phyloP scores from a whole-genome alignment of 1,140 invertebrate species.

The Helicoverpa zea region DNA sequence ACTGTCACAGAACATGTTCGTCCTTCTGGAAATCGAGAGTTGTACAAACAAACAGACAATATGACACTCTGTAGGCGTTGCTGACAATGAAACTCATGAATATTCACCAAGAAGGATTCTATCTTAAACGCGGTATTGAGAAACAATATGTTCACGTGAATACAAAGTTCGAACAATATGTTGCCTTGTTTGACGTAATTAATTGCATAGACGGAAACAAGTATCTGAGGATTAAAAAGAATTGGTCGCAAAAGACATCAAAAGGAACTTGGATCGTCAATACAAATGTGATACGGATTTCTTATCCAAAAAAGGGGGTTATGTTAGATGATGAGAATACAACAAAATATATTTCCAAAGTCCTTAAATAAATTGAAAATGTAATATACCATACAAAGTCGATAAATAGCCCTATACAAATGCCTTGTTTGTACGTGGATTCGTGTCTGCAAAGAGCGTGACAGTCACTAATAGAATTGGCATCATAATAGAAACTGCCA shows the following conservation, averaged over 20 bases:
- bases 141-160: constrained; percentile 14
- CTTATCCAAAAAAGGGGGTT: no score
- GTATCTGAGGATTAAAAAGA: no score
- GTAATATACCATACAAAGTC: not conserved
- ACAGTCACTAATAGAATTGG: constrained; percentile 7
- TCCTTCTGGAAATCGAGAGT: constrained; percentile 57
- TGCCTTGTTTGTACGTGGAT: constrained; percentile 14
- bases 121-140: constrained; percentile 39
- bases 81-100: constrained; percentile 51
- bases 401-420: constrained; percentile 13
- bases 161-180: not conserved
- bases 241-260: no score
- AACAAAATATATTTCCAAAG: not conserved
- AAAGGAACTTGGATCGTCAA: no score
- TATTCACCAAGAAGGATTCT: constrained; percentile 53
- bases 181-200: not conserved
- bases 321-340: no score
- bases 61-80: constrained; percentile 10
- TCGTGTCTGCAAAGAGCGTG: constrained; percentile 25
- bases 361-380: not conserved
- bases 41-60: constrained; percentile 48
- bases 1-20: constrained; percentile 9
- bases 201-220: not conserved
- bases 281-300: no score
- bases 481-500: constrained; percentile 22